Evolutionary conservation across 2,113 vertebrate species (phyloP), one percentile per base, ranked within the genome.

Genomic region (Perccottus glenii): DNA sequence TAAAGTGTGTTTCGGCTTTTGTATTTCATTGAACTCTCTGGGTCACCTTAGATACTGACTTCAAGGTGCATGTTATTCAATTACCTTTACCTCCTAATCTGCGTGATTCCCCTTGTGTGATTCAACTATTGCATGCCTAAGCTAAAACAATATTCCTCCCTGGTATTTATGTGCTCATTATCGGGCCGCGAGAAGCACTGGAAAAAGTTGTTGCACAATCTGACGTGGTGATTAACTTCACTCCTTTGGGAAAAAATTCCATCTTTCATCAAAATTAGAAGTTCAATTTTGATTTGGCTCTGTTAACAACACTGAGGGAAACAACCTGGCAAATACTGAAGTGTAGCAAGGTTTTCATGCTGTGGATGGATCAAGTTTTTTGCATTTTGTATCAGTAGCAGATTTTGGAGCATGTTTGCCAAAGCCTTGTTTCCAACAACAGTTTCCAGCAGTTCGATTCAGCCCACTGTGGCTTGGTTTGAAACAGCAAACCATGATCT

Each of bases 121-220:
- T 38, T 7, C 0, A n/a, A 14, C 42, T 62, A 65, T 40, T 45
- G 60, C 62, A 36, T 1, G 46, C 11, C 60, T 77, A 61, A 73
- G 73, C 73, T 70, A 12, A 59, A 58, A 53, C 46, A 10, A 12
- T 11, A 10, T 66, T 4, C 65, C 62, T 67, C 79, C 62, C 58
- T 6, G 48, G 44, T 44, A 70, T 64, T 70, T 32, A 36, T 42
- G 58, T 0, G 53, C 59, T 75, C 59, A 60, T 71, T 68, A 75
- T 47, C 63, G 46, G 43, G n/a, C 40, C 1, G 46, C 0, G 46
- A 57, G 61, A 44, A 11, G 62, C 5, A 48, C 40, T 33, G 65
- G 15, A 32, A 50, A 38, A 64, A 49, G 55, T 49, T 48, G 5
- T 19, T 36, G 36, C 43, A 48, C 27, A 10, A 56, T 65, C 15